A percentile compares a stretch with the other conserved stretches of the same genome.
Conservation (phyloP, 2,797 vertebrate genomes). For the Chloroceryle amazona region DNA sequence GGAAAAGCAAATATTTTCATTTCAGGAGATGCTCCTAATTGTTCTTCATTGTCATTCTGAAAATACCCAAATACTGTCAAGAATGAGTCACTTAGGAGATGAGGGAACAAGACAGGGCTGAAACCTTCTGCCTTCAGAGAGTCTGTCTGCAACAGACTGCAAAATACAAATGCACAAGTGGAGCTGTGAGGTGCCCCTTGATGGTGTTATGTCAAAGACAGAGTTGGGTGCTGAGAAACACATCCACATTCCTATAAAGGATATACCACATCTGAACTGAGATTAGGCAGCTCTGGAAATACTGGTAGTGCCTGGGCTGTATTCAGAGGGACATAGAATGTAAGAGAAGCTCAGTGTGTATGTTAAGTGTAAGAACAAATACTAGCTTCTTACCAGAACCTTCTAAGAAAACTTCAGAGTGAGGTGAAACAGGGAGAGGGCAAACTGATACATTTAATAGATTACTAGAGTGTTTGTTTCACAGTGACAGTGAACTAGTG, state of each 20-base stretch:
- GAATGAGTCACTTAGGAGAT: background rate
- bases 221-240: background rate
- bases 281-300: background rate
- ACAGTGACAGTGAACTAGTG: background rate
- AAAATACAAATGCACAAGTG: background rate
- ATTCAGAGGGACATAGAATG: background rate
- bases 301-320: background rate
- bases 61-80: background rate
- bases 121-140: background rate
- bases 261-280: background rate
- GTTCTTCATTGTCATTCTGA: background rate
- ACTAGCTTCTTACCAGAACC: background rate
- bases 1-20: background rate
- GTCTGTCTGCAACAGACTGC: background rate
- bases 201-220: background rate
- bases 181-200: background rate
- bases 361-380: background rate
- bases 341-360: background rate
- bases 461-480: background rate
- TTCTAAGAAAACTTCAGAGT: background rate
- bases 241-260: fast-evolving
- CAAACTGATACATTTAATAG: background rate
- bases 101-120: background rate
- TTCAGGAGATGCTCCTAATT: background rate
- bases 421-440: background rate